Evolutionary conservation across 2,888 invertebrate species (phyloP).

Genomic region (Folsomia manolachei): DNA sequence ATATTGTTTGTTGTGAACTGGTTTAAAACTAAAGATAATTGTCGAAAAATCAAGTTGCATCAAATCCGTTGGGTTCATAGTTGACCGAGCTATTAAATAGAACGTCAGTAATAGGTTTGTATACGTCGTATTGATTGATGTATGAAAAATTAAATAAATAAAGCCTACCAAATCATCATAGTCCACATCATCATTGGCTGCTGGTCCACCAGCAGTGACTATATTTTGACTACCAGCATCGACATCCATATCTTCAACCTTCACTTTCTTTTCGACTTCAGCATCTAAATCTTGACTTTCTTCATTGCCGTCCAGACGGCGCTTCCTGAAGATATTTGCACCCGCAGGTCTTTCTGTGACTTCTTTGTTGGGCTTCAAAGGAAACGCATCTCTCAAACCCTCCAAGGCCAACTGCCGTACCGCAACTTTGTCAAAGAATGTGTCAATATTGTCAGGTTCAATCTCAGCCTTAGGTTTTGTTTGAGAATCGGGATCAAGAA

Average conservation of each 20-base stretch:
- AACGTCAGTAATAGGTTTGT: too few relatives aligned
- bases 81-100: too few relatives aligned
- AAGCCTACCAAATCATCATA: conserved; percentile 39
- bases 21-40: too few relatives aligned
- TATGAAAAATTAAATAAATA: conserved; percentile 10
- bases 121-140: too few relatives aligned
- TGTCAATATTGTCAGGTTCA: conserved; percentile 28
- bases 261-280: conserved; percentile 41
- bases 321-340: conserved; percentile 40
- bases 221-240: conserved; percentile 11
- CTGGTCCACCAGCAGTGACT: conserved; percentile 12
- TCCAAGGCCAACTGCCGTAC: conserved; percentile 6
- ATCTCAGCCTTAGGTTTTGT: background rate
- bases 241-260: conserved; percentile 7
- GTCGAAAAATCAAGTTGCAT: too few relatives aligned
- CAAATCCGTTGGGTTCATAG: too few relatives aligned
- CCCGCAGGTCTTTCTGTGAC: conserved; percentile 41
- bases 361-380: conserved; percentile 26
- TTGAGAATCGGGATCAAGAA: conserved; percentile 18
- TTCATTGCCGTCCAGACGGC: conserved; percentile 9
- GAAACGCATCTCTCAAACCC: conserved; percentile 31
- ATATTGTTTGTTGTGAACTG: too few relatives aligned
- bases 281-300: conserved; percentile 10
- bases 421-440: conserved; percentile 31
- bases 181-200: conserved; percentile 29